Evolutionary conservation across 2,888 invertebrate genomes (phyloP), one percentile per base, ranked within the genome.

Genomic region (Hypolimnas misippus): DNA sequence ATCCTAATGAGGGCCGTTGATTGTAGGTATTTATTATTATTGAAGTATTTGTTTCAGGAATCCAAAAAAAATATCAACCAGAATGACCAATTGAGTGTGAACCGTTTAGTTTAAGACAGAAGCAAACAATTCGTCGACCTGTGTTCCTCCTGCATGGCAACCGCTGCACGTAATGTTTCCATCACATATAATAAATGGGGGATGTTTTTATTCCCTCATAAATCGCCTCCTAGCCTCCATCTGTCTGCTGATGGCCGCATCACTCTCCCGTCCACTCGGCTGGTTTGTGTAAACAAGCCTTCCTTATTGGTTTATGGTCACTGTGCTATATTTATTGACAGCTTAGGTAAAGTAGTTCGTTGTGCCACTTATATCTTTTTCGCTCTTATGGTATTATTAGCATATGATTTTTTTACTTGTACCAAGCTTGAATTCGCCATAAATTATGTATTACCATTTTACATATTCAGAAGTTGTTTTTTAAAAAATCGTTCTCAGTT

Each of bases 151-250:
- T 46, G 44, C 44, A 46, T 42, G 10, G 44, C 21, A 49, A 29
- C 46, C n/a, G 17, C 19, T 29, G 29, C 29, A 29, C 49, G 49
- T 49, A 29, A 29, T 29, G 25, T 49, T 49, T 49, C 49, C 29
- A 56, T 56, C 57, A 57, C 57, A 40, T 44, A 54, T 52, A 54
- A 50, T 57, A 57, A 49, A 57, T 40, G 38, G 50, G 8, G 19
- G 33, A 49, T 54, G 10, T 33, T 49, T 54, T 33, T 42, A 33
- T 53, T 46, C 50, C 29, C 42, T 78, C 79, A 84, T 86, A 85
- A 86, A 86, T 86, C 77, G 72, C 66, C 65, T 67, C 64, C 66
- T 73, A 75, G 76, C 77, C 76, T 70, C 80, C 78, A 84, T 85
- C 82, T 76, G 82, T 86, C 82, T 67, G 61, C 74, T 74, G 78